phyloP scores from a whole-genome alignment of 2,888 invertebrate species.

The Apantesis nais region DNA sequence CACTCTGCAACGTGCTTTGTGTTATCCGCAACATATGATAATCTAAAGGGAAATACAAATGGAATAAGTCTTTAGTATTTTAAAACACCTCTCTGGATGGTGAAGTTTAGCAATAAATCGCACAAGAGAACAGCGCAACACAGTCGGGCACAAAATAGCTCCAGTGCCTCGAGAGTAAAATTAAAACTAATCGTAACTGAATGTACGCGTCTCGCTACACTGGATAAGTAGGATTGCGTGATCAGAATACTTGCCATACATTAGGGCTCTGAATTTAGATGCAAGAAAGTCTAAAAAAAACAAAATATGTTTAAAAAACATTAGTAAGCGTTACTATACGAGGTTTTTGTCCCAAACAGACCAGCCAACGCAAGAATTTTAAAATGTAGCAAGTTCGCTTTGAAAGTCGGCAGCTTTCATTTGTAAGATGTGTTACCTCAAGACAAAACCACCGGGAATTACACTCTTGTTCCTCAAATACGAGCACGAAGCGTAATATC shows the following conservation, averaged over 20 bases:
- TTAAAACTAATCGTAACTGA: constrained; percentile 65
- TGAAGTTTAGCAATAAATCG: constrained; percentile 59
- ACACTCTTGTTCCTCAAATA: constrained; percentile 80
- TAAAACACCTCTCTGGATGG: constrained; percentile 35
- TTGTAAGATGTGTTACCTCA: constrained; percentile 74
- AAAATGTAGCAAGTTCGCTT: constrained; percentile 74
- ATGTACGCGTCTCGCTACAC: constrained; percentile 47
- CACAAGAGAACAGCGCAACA: constrained; percentile 38
- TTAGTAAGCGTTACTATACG: constrained; percentile 55
- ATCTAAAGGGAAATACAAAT: neutral
- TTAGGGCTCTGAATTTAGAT: constrained; percentile 41
- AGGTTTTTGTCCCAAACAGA: constrained; percentile 54
- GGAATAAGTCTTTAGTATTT: constrained; percentile 38
- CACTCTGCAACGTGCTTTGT: neutral
- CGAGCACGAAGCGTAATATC: constrained; percentile 74
- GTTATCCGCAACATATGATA: neutral
- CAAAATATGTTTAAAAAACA: constrained; percentile 63
- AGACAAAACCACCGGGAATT: constrained; percentile 82
- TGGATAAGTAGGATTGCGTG: constrained; percentile 55
- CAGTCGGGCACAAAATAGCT: constrained; percentile 50
- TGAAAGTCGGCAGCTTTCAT: constrained; percentile 78
- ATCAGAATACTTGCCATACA: constrained; percentile 54
- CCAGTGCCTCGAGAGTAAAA: constrained; percentile 58
- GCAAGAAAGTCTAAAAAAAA: constrained; percentile 46
- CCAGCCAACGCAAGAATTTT: constrained; percentile 64